These are phyloP conservation scores for Wiebesia pumilae DNA, from an alignment of 1,140 invertebrate genomes.

Conservation along the genomic window DNA sequence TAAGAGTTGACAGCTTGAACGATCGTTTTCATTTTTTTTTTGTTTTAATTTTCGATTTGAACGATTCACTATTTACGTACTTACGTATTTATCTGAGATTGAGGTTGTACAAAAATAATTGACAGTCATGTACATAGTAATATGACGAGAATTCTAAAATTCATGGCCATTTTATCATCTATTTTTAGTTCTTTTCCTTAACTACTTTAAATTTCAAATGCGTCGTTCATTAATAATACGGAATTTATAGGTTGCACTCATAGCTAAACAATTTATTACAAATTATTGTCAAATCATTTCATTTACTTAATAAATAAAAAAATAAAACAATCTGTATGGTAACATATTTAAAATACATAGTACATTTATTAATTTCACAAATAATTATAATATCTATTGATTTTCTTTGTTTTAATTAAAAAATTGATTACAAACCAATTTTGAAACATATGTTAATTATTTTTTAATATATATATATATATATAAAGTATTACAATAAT, in stretches of 20 bases:
- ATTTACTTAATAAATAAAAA: not conserved
- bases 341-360: too few species aligned
- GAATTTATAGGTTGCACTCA: not conserved
- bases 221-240: slow-evolving; percentile 1
- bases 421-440: too few species aligned
- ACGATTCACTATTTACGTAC: not conserved
- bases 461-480: too few species aligned
- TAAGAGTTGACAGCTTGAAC: not conserved
- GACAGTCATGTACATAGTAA: not conserved
- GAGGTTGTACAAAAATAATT: not conserved
- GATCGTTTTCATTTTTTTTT: not conserved
- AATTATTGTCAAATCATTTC: too few species aligned
- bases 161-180: not conserved
- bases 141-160: not conserved
- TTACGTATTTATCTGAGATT: not conserved
- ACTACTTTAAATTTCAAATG: not conserved
- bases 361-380: too few species aligned
- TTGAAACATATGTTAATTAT: too few species aligned
- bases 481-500: too few species aligned
- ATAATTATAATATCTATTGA: too few species aligned
- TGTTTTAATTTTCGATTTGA: not conserved
- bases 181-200: slow-evolving; percentile 1
- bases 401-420: too few species aligned
- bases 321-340: not conserved
- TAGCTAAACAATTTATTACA: not conserved